Evolutionary conservation across 1,140 invertebrate genomes (phyloP), one percentile per base, ranked within the genome.

Genomic region (Himalopsyche phryganea): DNA sequence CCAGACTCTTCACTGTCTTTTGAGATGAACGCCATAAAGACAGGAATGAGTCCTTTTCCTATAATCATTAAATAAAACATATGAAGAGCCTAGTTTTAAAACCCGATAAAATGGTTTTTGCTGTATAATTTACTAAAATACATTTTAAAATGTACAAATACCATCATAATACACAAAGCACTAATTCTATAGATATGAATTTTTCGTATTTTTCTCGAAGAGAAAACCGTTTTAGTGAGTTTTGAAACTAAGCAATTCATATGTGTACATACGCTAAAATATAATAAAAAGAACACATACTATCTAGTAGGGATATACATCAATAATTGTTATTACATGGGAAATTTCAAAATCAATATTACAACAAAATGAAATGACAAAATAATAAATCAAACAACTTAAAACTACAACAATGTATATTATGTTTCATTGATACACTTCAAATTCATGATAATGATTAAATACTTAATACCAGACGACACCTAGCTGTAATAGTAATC

Each of bases 11-110:
- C 32, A 82, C 76, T 0, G 80, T 77, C 69, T 80, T 82, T 51
- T 83, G 73, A 2, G 81, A 75, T 32, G 79, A 80, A 66, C 82
- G 79, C 81, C 81, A 83, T 20, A 84, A 54, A n/a, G 81, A 76
- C 41, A 76, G 72, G 7, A 80, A 68, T 0, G 81, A 82, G 38
- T 83, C 80, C 60, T 82, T 80, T 69, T 83, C 83, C 74, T 78
- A 64, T 18, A 67, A 57, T 20, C 35, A 41, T 42, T n/a, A 42
- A 4, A 17, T 15, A 17, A 17, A 17, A 45, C 2, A 7, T 11
- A 45, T 45, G 33, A 35, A 7, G 6, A 35, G n/a, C 33, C 33
- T 35, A 7, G 6, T 35, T 35, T 6, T 6, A n/a, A 7, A 7
- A 35, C 33, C n/a, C 6, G 33, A n/a, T 35, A 35, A 35, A 35